Conservation (phyloP, 2,113 vertebrate genomes). For the Cairina moschata region DNA sequence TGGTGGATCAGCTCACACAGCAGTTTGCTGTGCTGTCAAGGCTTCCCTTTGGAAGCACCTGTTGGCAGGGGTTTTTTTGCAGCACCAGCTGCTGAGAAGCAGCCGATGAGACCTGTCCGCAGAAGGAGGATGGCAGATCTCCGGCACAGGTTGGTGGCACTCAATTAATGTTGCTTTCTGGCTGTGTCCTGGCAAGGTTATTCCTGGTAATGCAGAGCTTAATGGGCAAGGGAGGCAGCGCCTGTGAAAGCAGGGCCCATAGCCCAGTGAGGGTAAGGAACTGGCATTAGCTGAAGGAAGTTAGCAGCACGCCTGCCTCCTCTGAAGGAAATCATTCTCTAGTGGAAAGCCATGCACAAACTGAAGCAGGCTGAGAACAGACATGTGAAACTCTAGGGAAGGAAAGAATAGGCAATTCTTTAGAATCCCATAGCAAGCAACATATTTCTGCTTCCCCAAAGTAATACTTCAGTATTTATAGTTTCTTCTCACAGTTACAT, state of each 20-base stretch:
- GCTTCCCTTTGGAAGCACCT: neutral
- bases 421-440: neutral
- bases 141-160: neutral
- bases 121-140: neutral
- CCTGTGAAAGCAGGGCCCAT: neutral
- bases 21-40: neutral
- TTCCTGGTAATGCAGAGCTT: neutral
- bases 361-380: neutral
- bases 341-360: neutral
- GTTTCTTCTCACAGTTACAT: neutral
- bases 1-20: neutral
- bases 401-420: neutral
- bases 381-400: neutral
- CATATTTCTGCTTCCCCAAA: neutral
- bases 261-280: rapidly evolving
- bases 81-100: neutral
- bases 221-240: neutral
- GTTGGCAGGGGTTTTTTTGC: neutral
- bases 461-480: neutral
- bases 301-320: rapidly evolving
- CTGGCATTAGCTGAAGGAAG: neutral
- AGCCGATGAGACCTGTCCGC: neutral
- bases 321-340: neutral
- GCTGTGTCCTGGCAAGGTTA: neutral
- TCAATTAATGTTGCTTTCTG: neutral